Conservation (phyloP, 2,797 vertebrate genomes). For the Buphagus erythrorhynchus region DNA sequence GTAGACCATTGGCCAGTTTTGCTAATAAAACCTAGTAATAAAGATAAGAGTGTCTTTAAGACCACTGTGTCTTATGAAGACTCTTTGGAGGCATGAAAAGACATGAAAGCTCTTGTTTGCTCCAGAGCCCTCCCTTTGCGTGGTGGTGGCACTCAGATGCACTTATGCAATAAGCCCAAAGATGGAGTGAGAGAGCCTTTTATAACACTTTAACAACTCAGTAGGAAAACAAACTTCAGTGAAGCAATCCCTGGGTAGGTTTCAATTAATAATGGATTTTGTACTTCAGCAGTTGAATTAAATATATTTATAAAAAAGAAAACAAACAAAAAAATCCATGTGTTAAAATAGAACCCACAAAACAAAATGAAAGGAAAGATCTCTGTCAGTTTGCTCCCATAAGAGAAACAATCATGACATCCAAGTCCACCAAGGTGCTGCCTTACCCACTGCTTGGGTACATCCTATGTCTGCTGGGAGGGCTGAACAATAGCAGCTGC, state of each 20-base stretch:
- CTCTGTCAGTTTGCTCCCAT: not conserved
- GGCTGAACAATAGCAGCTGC: not conserved
- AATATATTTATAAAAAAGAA: not conserved
- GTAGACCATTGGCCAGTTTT: not conserved
- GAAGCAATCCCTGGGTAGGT: not conserved
- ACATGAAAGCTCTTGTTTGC: not conserved
- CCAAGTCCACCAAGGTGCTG: not conserved
- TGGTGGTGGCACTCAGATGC: conserved; percentile 1
- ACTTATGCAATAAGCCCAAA: conserved; percentile 58
- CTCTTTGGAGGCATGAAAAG: not conserved
- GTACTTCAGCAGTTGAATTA: not conserved
- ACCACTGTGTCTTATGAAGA: not conserved
- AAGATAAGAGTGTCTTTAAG: not conserved
- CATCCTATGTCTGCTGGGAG: not conserved
- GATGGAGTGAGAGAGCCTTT: conserved; percentile 63
- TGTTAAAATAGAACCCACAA: not conserved
- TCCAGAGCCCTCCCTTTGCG: not conserved
- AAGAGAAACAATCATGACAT: not conserved
- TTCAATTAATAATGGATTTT: not conserved
- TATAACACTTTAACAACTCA: conserved; percentile 2
- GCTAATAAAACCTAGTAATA: not conserved
- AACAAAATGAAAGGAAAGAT: not conserved
- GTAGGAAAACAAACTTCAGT: not conserved
- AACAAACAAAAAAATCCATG: not conserved
- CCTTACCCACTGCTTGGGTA: not conserved